phyloP scores from a whole-genome alignment of 2,888 invertebrate genomes.

The Monopis laevigella region DNA sequence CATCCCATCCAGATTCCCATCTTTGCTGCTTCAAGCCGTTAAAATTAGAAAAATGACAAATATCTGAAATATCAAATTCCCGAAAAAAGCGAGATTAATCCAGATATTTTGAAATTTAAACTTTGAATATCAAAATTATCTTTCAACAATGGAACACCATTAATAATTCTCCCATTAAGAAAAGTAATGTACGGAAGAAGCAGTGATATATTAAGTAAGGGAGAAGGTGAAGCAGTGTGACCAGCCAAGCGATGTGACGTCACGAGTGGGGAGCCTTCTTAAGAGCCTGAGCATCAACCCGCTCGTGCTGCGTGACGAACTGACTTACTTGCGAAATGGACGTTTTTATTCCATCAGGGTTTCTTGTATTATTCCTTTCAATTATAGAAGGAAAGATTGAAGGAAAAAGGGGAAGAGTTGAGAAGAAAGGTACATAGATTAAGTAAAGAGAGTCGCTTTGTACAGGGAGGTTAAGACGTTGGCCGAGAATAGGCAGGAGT shows the following conservation, averaged over 20 bases:
- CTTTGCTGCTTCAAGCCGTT: too few species aligned
- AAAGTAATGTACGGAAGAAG: constrained; percentile 2
- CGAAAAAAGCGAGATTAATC: too few species aligned
- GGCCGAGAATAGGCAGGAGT: too few species aligned
- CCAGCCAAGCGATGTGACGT: constrained; percentile 10
- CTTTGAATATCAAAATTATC: too few species aligned
- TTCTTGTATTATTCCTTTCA: neutral
- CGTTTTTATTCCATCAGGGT: constrained; percentile 13
- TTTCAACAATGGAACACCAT: neutral
- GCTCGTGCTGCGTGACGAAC: constrained; percentile 30
- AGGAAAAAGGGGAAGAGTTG: neutral
- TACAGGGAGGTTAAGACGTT: too few species aligned
- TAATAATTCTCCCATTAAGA: neutral
- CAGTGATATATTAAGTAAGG: constrained; percentile 7
- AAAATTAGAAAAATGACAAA: too few species aligned
- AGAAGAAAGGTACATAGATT: neutral
- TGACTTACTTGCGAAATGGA: constrained; percentile 22
- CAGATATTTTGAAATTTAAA: too few species aligned
- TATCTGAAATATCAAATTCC: too few species aligned
- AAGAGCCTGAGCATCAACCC: constrained; percentile 24
- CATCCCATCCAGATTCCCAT: too few species aligned
- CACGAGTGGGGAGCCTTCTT: constrained; percentile 12
- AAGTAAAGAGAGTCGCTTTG: neutral
- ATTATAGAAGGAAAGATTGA: neutral
- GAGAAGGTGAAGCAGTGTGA: neutral